A percentile compares a stretch with the other conserved stretches of the same genome.
Conservation (phyloP, 2,888 invertebrate species). For the Gymnosoma rotundatum region DNA sequence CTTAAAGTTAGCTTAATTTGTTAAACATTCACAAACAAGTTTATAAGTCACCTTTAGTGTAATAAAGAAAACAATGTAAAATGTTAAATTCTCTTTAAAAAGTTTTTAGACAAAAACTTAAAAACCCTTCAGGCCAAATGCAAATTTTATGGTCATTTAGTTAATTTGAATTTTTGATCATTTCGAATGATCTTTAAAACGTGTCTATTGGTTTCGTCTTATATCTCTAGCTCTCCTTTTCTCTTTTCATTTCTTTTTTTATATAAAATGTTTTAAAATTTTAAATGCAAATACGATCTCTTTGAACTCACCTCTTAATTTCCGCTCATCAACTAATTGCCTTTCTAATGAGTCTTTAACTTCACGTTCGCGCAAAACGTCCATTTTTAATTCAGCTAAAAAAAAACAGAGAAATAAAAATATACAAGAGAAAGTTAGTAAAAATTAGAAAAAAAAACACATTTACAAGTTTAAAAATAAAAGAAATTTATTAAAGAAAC, state of each 20-base stretch:
- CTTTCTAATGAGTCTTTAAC: conserved; percentile 96
- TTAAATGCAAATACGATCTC: conserved; percentile 45
- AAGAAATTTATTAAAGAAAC: neutral
- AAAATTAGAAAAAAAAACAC: conserved; percentile 31
- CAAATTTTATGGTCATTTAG: conserved; percentile 44
- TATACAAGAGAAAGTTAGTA: conserved; percentile 52
- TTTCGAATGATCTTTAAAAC: conserved; percentile 43
- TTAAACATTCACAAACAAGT: neutral
- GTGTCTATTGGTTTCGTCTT: conserved; percentile 45
- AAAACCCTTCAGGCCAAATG: conserved; percentile 30
- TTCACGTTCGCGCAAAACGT: conserved; percentile 95
- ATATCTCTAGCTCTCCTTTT: neutral
- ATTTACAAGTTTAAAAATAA: conserved; percentile 13
- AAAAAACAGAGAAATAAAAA: conserved; percentile 40
- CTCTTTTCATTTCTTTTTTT: neutral
- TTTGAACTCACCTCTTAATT: conserved; percentile 92
- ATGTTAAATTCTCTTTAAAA: conserved; percentile 24
- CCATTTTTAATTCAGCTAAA: conserved; percentile 97
- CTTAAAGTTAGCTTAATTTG: neutral
- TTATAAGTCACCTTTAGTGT: neutral
- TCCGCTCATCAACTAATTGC: conserved; percentile 96
- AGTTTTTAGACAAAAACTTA: too few relatives aligned
- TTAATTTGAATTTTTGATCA: conserved; percentile 50
- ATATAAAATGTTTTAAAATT: neutral
- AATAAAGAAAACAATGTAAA: neutral